phyloP scores from a whole-genome alignment of 2,888 invertebrate genomes.

The Atethmia centrago region DNA sequence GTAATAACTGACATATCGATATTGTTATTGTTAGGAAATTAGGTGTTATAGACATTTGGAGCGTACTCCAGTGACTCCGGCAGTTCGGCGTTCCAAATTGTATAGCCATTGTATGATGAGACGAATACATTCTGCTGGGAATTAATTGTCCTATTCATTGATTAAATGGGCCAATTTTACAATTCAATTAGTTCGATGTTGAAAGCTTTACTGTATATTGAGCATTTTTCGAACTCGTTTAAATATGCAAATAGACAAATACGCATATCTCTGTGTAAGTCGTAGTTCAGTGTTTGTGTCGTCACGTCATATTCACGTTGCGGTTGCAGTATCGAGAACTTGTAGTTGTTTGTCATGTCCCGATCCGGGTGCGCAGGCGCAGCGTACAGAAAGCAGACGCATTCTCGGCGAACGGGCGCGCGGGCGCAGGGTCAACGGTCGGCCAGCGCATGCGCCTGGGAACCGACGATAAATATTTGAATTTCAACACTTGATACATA shows the following conservation, averaged over 20 bases:
- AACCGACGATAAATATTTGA: slow-evolving; percentile 90
- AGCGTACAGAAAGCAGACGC: slow-evolving; percentile 82
- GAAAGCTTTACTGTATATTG: slow-evolving; percentile 24
- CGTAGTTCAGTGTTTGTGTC: slow-evolving; percentile 39
- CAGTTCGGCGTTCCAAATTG: slow-evolving; percentile 49
- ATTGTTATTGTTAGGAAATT: slow-evolving; percentile 69
- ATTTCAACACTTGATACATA: slow-evolving; percentile 90
- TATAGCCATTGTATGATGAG: slow-evolving; percentile 46
- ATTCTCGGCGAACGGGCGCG: slow-evolving; percentile 75
- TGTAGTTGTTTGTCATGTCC: slow-evolving; percentile 77
- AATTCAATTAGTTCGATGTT: slow-evolving; percentile 47
- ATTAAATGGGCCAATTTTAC: slow-evolving; percentile 37
- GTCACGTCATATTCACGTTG: slow-evolving; percentile 61
- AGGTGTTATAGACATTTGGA: slow-evolving; percentile 59
- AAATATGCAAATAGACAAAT: slow-evolving; percentile 48
- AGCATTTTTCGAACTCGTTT: slow-evolving; percentile 25
- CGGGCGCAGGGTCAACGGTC: slow-evolving; percentile 88
- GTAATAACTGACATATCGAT: slow-evolving; percentile 70
- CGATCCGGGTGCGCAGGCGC: slow-evolving; percentile 76
- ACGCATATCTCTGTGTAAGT: slow-evolving; percentile 28
- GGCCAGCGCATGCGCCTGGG: slow-evolving; percentile 85
- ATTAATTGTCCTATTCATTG: slow-evolving; percentile 37
- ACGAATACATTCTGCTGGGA: slow-evolving; percentile 33
- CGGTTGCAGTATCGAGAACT: slow-evolving; percentile 65
- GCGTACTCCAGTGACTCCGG: slow-evolving; percentile 55